phyloP scores from a whole-genome alignment of 1,140 invertebrate species.

The Gonatopus flavifemur region DNA sequence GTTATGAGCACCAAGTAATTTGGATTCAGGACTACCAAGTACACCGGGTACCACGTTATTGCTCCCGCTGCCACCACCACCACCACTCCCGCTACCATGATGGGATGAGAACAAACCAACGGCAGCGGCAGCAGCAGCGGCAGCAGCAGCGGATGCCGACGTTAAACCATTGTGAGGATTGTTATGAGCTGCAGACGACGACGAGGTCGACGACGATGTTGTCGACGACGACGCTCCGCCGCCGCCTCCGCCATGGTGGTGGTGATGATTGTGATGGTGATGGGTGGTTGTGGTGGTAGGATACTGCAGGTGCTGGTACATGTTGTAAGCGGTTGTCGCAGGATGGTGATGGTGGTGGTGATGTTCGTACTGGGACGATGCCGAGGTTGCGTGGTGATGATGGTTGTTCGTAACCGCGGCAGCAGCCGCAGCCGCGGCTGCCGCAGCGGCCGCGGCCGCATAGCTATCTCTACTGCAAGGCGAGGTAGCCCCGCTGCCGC shows the following conservation, averaged over 20 bases:
- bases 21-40: no score
- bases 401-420: slow-evolving; percentile 34
- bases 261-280: slow-evolving; percentile 53
- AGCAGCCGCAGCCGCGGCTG: slow-evolving; percentile 25
- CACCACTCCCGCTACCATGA: no score
- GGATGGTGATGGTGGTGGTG: no score
- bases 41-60: no score
- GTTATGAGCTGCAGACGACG: slow-evolving; percentile 35
- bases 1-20: slow-evolving; percentile 44
- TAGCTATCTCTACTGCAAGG: slow-evolving; percentile 50
- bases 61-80: no score
- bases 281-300: slow-evolving; percentile 51
- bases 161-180: slow-evolving; percentile 43
- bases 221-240: not conserved
- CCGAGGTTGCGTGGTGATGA: slow-evolving; percentile 43
- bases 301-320: slow-evolving; percentile 58
- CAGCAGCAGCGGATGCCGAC: slow-evolving; percentile 53
- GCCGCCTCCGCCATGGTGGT: slow-evolving; percentile 28
- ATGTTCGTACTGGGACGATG: slow-evolving; percentile 52
- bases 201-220: slow-evolving; percentile 31
- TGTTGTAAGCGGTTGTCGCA: slow-evolving; percentile 48
- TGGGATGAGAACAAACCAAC: slow-evolving; percentile 29
- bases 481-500: slow-evolving; percentile 41
- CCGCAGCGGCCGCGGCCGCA: slow-evolving; percentile 38
- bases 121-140: slow-evolving; percentile 57